These are phyloP conservation scores for Achlya flavicornis DNA, from an alignment of 2,888 invertebrate species.

Conservation along the genomic window DNA sequence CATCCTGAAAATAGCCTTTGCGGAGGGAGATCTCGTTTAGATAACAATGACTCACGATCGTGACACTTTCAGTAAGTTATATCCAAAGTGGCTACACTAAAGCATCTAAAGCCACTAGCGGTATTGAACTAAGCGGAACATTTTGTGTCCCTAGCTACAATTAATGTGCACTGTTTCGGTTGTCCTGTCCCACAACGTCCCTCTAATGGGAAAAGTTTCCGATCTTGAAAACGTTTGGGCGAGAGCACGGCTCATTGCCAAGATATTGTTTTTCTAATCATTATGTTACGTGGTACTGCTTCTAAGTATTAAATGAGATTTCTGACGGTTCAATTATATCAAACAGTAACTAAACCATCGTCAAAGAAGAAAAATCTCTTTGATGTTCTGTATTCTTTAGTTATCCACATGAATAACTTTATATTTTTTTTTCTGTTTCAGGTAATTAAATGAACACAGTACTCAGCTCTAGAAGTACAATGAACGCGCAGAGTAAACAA, in stretches of 20 bases:
- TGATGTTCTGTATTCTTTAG: background rate
- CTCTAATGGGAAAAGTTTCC: constrained; percentile 58
- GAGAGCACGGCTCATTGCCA: constrained; percentile 44
- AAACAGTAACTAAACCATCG: background rate
- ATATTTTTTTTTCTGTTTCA: constrained; percentile 54
- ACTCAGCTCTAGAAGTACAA: constrained; percentile 28
- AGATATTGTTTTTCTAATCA: constrained; percentile 51
- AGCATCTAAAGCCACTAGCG: background rate
- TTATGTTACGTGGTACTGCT: constrained; percentile 17
- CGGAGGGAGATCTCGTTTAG: constrained; percentile 6
- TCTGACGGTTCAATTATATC: background rate
- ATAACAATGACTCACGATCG: constrained; percentile 10
- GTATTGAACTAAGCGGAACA: constrained; percentile 7
- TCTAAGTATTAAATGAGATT: constrained; percentile 15
- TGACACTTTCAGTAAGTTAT: constrained; percentile 10
- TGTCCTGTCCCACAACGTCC: constrained; percentile 31
- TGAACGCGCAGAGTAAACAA: constrained; percentile 24
- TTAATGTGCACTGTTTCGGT: constrained; percentile 40
- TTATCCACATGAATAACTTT: constrained; percentile 9
- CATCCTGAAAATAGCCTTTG: constrained; percentile 10
- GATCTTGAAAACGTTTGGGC: constrained; percentile 45
- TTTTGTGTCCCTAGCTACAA: constrained; percentile 30
- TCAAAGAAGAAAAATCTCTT: background rate
- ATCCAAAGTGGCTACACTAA: constrained; percentile 4
- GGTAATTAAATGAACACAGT: constrained; percentile 54